These are phyloP conservation scores for Diploptera punctata DNA, from an alignment of 2,888 invertebrate genomes.

Conservation along the genomic window DNA sequence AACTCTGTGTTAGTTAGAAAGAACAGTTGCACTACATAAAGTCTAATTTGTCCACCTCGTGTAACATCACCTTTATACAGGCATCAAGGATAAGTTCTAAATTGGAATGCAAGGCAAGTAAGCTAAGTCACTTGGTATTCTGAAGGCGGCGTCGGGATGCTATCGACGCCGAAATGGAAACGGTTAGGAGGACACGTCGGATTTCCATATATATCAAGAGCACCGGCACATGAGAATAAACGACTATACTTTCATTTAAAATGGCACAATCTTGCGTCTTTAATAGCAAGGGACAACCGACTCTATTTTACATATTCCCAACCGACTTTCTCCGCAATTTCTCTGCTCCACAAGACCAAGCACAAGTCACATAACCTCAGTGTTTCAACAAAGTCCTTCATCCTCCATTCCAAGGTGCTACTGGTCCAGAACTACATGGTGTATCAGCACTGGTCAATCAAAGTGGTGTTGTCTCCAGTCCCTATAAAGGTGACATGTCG, in stretches of 20 bases:
- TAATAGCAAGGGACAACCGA: not conserved
- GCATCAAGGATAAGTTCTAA: not conserved
- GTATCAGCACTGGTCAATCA: no score
- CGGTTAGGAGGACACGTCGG: conserved; percentile 26
- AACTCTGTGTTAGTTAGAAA: no score
- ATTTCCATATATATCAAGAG: conserved; percentile 27
- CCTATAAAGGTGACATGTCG: no score
- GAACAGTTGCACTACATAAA: no score
- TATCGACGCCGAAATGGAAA: conserved; percentile 29
- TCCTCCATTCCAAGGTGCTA: no score
- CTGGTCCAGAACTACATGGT: no score
- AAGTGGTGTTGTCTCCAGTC: no score
- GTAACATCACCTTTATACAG: conserved; percentile 1
- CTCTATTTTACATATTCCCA: not conserved
- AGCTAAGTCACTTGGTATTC: conserved; percentile 13
- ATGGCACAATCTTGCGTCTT: conserved; percentile 14
- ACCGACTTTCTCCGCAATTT: no score
- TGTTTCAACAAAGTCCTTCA: no score
- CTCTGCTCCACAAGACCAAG: not conserved
- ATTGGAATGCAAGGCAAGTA: conserved; percentile 16
- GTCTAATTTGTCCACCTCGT: no score
- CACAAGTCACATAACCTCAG: not conserved
- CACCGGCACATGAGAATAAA: conserved; percentile 1
- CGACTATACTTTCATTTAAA: conserved; percentile 23
- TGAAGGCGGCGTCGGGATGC: not conserved